phyloP scores from a whole-genome alignment of 2,113 vertebrate genomes.

The Clarias batrachus region DNA sequence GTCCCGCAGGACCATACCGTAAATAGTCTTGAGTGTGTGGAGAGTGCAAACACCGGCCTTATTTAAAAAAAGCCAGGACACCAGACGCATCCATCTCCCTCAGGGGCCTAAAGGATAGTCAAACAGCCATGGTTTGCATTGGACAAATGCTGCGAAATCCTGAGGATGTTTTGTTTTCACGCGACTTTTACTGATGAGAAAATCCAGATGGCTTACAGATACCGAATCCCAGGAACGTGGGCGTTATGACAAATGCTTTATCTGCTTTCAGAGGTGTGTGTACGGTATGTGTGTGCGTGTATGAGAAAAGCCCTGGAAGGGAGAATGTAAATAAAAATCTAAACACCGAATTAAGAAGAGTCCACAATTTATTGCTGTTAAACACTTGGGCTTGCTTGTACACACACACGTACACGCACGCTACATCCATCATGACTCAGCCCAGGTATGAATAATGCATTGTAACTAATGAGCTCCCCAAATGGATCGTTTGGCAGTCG shows the following conservation, averaged over 20 bases:
- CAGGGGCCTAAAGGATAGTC: constrained; percentile 13
- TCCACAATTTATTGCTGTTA: not conserved
- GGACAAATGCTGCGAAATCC: constrained; percentile 8
- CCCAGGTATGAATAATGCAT: constrained; percentile 74
- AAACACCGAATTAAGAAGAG: not conserved
- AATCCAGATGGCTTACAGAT: constrained; percentile 31
- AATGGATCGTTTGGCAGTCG: constrained; percentile 72
- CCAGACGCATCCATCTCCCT: constrained; percentile 29
- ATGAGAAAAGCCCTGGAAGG: not conserved
- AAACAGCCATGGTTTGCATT: constrained; percentile 27
- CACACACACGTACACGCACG: constrained; percentile 34
- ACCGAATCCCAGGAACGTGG: constrained; percentile 11
- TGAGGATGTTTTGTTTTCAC: constrained; percentile 6
- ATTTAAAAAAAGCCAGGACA: constrained; percentile 37
- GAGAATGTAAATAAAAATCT: not conserved
- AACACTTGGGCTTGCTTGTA: constrained; percentile 45
- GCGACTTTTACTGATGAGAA: constrained; percentile 4
- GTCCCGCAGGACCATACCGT: constrained; percentile 34
- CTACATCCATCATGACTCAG: constrained; percentile 53
- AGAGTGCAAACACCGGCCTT: constrained; percentile 40
- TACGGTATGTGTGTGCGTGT: not conserved
- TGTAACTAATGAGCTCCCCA: constrained; percentile 72
- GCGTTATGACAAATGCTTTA: constrained; percentile 16
- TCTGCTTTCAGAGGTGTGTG: not conserved
- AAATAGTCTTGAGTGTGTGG: constrained; percentile 42